Percentiles rank a stretch among this genome's conserved stretches.
phyloP scores from a whole-genome alignment of 2,888 invertebrate species.

The Calephelis perditalis region DNA sequence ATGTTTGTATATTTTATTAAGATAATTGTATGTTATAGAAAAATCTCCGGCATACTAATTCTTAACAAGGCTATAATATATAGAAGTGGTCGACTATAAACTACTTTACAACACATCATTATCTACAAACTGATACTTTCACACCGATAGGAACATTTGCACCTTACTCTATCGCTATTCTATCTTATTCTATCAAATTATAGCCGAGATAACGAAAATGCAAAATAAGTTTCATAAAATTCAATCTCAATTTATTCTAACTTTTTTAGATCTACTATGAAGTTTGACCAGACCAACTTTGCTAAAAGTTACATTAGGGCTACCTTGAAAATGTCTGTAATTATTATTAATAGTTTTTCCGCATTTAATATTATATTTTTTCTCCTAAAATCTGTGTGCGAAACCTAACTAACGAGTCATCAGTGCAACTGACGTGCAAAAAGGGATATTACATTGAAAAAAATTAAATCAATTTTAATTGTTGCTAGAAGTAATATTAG shows the following conservation, averaged over 20 bases:
- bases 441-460: no score
- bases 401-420: no score
- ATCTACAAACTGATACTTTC: conserved; percentile 38
- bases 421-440: no score
- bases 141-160: conserved; percentile 76
- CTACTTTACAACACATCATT: conserved; percentile 36
- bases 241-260: conserved; percentile 3
- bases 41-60: conserved; percentile 56
- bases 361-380: no score
- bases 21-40: conserved; percentile 66
- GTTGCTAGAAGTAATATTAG: no score
- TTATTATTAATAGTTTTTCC: no score
- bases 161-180: conserved; percentile 53
- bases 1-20: conserved; percentile 61
- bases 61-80: conserved; percentile 58
- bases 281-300: no score
- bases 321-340: no score
- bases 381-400: no score
- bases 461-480: no score
- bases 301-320: no score
- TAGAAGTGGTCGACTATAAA: conserved; percentile 55
- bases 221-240: conserved; percentile 14
- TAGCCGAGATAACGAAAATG: conserved; percentile 11
- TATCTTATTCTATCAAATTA: conserved; percentile 30
- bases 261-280: no score